Conservation (phyloP, 2,888 invertebrate genomes). For the Odontothrips loti region DNA sequence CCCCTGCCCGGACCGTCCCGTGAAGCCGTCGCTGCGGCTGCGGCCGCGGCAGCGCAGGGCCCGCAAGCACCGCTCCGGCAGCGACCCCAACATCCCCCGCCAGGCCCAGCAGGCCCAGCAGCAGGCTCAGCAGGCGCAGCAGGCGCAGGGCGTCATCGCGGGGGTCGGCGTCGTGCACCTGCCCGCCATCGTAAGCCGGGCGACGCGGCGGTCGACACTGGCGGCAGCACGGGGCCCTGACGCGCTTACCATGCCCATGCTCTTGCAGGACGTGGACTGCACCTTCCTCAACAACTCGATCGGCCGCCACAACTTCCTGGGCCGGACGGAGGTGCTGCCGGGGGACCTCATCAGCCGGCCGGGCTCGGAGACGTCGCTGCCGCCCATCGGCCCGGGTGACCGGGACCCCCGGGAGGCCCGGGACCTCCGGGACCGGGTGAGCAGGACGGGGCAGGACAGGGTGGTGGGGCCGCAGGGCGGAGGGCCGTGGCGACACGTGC, state of each 20-base stretch:
- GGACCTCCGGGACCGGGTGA: conserved; percentile 31
- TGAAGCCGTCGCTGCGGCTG: conserved; percentile 36
- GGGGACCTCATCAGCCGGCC: conserved; percentile 42
- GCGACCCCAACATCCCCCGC: conserved; percentile 41
- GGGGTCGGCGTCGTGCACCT: conserved; percentile 41
- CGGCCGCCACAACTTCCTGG: conserved; percentile 44
- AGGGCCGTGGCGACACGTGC: too few relatives aligned
- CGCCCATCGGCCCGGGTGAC: conserved; percentile 40
- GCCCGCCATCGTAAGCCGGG: conserved; percentile 44
- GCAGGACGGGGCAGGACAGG: background rate
- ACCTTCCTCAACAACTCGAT: conserved; percentile 40
- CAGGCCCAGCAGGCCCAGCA: background rate
- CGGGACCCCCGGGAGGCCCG: background rate
- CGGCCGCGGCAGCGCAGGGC: conserved; percentile 38
- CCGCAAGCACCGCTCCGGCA: conserved; percentile 41
- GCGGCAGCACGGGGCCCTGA: too few relatives aligned
- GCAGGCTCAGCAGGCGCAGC: background rate
- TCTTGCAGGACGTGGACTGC: conserved; percentile 37
- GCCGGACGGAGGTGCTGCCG: conserved; percentile 43
- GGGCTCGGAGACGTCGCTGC: conserved; percentile 43
- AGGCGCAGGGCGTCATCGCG: background rate
- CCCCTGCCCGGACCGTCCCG: conserved; percentile 32
- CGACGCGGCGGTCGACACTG: too few relatives aligned
- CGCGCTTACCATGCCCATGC: background rate
- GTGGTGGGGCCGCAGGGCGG: background rate